Evolutionary conservation across 2,888 invertebrate species (phyloP).

Genomic region (Timema cristinae): DNA sequence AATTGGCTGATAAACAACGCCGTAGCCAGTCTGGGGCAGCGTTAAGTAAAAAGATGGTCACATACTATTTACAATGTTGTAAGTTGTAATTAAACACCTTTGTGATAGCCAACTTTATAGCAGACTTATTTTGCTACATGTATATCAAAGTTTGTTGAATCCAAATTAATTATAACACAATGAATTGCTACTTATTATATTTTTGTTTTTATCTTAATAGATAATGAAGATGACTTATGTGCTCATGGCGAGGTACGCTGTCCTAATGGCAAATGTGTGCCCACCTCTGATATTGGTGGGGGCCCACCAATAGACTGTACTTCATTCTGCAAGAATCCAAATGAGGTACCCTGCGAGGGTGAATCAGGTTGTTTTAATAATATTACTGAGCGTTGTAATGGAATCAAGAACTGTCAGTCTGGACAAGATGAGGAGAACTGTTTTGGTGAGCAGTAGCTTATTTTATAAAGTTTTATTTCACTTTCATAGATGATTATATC

Average conservation of each 20-base stretch:
- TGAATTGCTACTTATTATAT: too few species aligned
- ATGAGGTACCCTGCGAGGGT: slow-evolving; percentile 29
- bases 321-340: slow-evolving; percentile 9
- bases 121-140: too few species aligned
- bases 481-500: too few species aligned
- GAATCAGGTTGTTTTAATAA: slow-evolving; percentile 32
- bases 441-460: slow-evolving; percentile 26
- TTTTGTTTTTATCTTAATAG: background rate
- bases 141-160: too few species aligned
- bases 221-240: background rate
- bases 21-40: too few species aligned
- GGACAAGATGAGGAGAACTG: slow-evolving; percentile 45
- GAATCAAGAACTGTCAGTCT: slow-evolving; percentile 43
- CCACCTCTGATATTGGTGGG: background rate
- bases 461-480: too few species aligned
- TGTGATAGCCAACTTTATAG: too few species aligned
- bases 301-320: background rate
- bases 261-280: slow-evolving; percentile 12
- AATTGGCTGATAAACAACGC: too few species aligned
- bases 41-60: too few species aligned
- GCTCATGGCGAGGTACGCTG: slow-evolving; percentile 11
- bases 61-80: too few species aligned
- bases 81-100: too few species aligned
- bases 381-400: slow-evolving; percentile 43
- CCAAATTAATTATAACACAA: too few species aligned